Percentiles rank a stretch among this genome's conserved stretches.
phyloP scores from a whole-genome alignment of 2,888 invertebrate genomes.

The Xestoiulus laeticollis region DNA sequence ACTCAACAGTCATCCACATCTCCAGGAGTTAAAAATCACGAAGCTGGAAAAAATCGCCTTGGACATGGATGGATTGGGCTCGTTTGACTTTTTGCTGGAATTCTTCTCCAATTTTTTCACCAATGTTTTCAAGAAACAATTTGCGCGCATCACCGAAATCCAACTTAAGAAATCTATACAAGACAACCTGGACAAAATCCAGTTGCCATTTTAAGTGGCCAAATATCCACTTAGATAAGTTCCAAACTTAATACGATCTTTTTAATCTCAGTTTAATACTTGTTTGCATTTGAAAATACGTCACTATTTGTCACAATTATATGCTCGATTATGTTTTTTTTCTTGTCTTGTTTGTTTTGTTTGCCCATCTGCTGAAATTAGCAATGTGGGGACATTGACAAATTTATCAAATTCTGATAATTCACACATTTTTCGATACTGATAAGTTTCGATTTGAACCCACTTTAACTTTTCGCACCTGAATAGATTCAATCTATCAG shows the following conservation, averaged over 20 bases:
- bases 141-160: constrained; percentile 48
- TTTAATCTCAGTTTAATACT: background rate
- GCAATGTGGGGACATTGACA: background rate
- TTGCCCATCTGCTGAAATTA: background rate
- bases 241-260: background rate
- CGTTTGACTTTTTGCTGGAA: constrained; percentile 83
- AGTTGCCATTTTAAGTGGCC: constrained; percentile 47
- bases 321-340: background rate
- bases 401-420: too few species aligned
- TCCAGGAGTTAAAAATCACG: constrained; percentile 48
- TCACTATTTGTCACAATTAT: background rate
- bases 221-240: too few species aligned
- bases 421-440: too few species aligned
- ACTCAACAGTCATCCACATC: constrained; percentile 25
- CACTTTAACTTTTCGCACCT: too few species aligned
- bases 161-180: constrained; percentile 52
- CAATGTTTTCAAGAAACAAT: constrained; percentile 83
- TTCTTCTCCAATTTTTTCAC: constrained; percentile 82
- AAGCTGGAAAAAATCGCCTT: constrained; percentile 50
- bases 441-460: too few species aligned
- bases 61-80: constrained; percentile 78
- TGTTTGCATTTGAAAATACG: background rate
- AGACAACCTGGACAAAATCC: constrained; percentile 51
- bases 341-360: background rate
- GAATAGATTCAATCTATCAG: background rate